Conservation (phyloP, 2,113 vertebrate species). For the Tautogolabrus adspersus region DNA sequence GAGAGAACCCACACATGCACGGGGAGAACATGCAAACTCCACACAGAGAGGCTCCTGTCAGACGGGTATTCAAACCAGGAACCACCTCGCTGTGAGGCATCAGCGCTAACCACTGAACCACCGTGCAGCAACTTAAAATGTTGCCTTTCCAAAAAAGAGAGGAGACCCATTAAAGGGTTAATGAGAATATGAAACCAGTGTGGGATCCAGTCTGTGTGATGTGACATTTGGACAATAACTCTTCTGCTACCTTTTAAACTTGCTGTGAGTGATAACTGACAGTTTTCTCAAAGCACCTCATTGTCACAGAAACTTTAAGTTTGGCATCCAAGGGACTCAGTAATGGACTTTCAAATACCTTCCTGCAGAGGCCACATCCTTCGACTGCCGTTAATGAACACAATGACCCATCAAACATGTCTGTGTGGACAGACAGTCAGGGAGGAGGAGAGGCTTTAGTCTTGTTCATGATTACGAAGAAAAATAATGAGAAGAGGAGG, state of each 20-base stretch:
- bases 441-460: not conserved
- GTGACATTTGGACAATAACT: not conserved
- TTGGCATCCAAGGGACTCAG: conserved; percentile 1
- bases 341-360: conserved; percentile 35
- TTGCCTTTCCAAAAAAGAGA: not conserved
- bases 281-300: conserved; percentile 2
- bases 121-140: too few relatives aligned
- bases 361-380: conserved; percentile 10
- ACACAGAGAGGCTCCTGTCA: too few relatives aligned
- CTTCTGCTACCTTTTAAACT: conserved; percentile 2
- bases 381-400: conserved; percentile 16
- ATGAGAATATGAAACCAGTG: not conserved
- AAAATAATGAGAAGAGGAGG: not conserved
- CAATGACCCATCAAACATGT: conserved; percentile 5
- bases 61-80: too few relatives aligned
- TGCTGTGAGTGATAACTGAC: conserved; percentile 16
- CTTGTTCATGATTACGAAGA: not conserved
- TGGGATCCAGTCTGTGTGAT: not conserved
- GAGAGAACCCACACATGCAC: too few relatives aligned
- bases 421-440: not conserved
- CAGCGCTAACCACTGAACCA: too few relatives aligned
- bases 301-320: not conserved
- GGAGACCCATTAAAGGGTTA: not conserved
- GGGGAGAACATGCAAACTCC: too few relatives aligned
- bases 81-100: too few relatives aligned